These are phyloP conservation scores for Trialeurodes vaporariorum DNA, from an alignment of 1,140 invertebrate species.

Conservation along the genomic window DNA sequence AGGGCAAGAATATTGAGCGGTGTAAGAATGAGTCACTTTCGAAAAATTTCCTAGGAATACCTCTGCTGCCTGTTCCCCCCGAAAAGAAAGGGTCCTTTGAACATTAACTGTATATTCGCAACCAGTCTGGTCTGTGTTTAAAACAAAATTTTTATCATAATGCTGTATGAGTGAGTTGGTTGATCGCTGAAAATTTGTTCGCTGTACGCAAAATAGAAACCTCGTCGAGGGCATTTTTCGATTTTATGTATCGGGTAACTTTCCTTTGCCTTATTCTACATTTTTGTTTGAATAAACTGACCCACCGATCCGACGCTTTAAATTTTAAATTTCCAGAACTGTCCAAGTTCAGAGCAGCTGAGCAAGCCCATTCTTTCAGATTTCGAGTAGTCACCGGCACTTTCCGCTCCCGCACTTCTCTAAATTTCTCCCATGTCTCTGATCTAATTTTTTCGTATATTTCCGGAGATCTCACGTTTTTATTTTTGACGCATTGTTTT, in stretches of 20 bases:
- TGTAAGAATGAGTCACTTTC: no score
- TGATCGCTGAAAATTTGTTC: slow-evolving; percentile 14
- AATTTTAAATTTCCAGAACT: not conserved
- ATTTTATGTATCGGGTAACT: slow-evolving; percentile 2
- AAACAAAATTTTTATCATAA: slow-evolving; percentile 1
- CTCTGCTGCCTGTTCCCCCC: slow-evolving; percentile 9
- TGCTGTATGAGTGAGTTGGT: no score
- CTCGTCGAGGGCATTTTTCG: slow-evolving; percentile 8
- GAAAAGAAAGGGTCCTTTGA: slow-evolving; percentile 10
- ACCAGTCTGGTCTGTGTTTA: slow-evolving; percentile 21
- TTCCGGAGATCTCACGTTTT: not conserved
- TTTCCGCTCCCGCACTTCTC: not conserved
- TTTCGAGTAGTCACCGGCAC: not conserved
- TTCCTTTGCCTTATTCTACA: not conserved
- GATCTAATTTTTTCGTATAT: no score
- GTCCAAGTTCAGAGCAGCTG: not conserved
- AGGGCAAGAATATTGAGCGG: slow-evolving; percentile 21
- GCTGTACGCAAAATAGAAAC: not conserved
- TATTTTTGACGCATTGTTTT: not conserved
- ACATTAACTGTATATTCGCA: slow-evolving; percentile 14
- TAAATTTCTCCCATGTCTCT: not conserved
- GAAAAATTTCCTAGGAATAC: slow-evolving; percentile 15
- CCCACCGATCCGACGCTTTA: not conserved
- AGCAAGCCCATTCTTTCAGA: not conserved
- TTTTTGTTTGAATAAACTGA: not conserved